Percentiles rank a stretch among this genome's conserved stretches.
Evolutionary conservation across 2,113 vertebrate genomes (phyloP).

Genomic region (Corynorhinus townsendii): DNA sequence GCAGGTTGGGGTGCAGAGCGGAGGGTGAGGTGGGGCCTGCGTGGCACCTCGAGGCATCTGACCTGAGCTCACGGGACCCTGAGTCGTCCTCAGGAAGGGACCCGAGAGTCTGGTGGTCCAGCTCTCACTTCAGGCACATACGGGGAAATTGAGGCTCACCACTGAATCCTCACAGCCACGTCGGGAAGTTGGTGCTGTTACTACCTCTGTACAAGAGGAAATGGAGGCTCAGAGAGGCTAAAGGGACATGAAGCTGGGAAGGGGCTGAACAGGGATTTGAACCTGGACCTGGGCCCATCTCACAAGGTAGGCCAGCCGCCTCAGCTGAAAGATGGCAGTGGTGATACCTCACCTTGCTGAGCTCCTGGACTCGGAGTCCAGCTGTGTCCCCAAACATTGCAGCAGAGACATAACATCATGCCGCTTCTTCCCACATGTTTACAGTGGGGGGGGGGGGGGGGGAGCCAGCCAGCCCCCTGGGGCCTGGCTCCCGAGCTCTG

Average conservation of each 20-base stretch:
- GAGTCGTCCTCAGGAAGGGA: neutral
- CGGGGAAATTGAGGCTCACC: neutral
- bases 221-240: neutral
- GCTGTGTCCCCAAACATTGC: neutral
- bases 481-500: neutral
- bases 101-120: neutral
- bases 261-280: neutral
- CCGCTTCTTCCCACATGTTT: neutral
- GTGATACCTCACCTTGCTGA: neutral
- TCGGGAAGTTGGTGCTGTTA: neutral
- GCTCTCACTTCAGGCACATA: neutral
- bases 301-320: neutral
- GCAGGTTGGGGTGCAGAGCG: neutral
- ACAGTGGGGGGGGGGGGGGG: neutral
- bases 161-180: fast-evolving
- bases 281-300: neutral
- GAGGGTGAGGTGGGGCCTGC: neutral
- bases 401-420: fast-evolving
- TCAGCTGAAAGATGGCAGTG: fast-evolving
- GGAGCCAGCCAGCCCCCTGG: neutral
- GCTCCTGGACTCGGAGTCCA: neutral
- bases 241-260: neutral
- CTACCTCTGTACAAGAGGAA: neutral
- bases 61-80: neutral
- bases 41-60: fast-evolving